Evolutionary conservation across 1,140 invertebrate genomes (phyloP).

Genomic region (Solenopsis invicta): DNA sequence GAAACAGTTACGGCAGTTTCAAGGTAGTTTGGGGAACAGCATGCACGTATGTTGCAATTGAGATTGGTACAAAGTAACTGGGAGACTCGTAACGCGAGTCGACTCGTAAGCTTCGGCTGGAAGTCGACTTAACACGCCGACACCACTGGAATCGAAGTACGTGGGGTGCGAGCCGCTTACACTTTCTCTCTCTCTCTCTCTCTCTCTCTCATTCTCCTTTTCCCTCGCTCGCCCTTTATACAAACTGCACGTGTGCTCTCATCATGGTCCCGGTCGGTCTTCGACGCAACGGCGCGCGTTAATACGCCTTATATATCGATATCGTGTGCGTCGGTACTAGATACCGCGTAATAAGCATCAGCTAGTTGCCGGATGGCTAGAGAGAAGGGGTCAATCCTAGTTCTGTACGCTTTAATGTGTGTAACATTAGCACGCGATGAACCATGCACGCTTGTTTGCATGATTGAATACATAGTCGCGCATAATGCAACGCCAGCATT

Average conservation of each 20-base stretch:
- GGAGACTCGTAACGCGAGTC: slow-evolving; percentile 37
- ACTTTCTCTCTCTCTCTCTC: slow-evolving; percentile 16
- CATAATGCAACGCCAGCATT: slow-evolving; percentile 20
- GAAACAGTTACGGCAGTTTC: slow-evolving; percentile 48
- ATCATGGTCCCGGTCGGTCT: slow-evolving; percentile 72
- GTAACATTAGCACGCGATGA: slow-evolving; percentile 53
- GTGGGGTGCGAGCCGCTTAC: slow-evolving; percentile 24
- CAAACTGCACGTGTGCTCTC: slow-evolving; percentile 67
- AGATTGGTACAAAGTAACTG: slow-evolving; percentile 2
- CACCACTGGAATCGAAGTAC: slow-evolving; percentile 57
- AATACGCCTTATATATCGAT: slow-evolving; percentile 72
- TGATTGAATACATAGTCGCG: slow-evolving; percentile 26
- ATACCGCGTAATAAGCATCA: slow-evolving; percentile 67
- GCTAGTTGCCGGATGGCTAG: background rate
- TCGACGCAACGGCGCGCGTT: slow-evolving; percentile 71
- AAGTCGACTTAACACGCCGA: slow-evolving; percentile 37
- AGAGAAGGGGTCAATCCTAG: slow-evolving; percentile 5
- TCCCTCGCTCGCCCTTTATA: slow-evolving; percentile 4
- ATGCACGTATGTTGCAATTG: background rate
- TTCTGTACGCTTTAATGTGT: slow-evolving; percentile 50
- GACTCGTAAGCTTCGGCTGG: background rate
- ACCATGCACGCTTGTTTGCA: slow-evolving; percentile 17
- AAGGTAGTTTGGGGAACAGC: slow-evolving; percentile 28
- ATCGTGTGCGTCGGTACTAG: slow-evolving; percentile 67
- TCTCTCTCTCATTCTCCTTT: background rate